A percentile compares a stretch with the other conserved stretches of the same genome.
phyloP scores from a whole-genome alignment of 1,140 invertebrate species.

The Bombus pascuorum region DNA sequence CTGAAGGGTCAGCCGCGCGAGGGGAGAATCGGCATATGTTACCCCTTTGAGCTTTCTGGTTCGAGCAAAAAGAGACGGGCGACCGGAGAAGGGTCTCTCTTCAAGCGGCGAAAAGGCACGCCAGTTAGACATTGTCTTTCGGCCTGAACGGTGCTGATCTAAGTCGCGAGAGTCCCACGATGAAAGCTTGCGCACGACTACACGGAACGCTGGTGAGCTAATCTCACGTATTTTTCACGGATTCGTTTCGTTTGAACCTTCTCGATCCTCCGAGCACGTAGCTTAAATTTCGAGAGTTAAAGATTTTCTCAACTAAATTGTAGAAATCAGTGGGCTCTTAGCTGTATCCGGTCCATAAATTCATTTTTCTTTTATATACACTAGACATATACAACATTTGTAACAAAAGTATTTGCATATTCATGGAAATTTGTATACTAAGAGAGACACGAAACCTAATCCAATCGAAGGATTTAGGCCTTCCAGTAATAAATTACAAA shows the following conservation, averaged over 20 bases:
- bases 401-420: too few relatives aligned
- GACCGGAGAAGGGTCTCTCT: slow-evolving; percentile 32
- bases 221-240: neutral
- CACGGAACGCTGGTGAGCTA: slow-evolving; percentile 9
- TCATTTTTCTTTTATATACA: too few relatives aligned
- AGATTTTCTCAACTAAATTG: neutral
- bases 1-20: slow-evolving; percentile 35
- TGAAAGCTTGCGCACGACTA: slow-evolving; percentile 16
- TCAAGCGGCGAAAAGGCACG: slow-evolving; percentile 33
- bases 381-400: too few relatives aligned
- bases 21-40: slow-evolving; percentile 44
- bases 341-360: neutral
- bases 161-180: neutral
- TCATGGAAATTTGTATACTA: too few relatives aligned
- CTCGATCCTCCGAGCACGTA: neutral
- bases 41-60: slow-evolving; percentile 54
- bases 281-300: neutral
- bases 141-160: slow-evolving; percentile 22
- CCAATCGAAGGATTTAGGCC: too few relatives aligned
- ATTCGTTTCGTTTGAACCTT: neutral
- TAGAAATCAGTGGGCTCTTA: neutral
- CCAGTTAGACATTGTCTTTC: slow-evolving; percentile 55
- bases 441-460: too few relatives aligned
- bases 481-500: too few relatives aligned
- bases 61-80: slow-evolving; percentile 32